phyloP scores from a whole-genome alignment of 2,888 invertebrate species.

The Sclerodermus sp. region DNA sequence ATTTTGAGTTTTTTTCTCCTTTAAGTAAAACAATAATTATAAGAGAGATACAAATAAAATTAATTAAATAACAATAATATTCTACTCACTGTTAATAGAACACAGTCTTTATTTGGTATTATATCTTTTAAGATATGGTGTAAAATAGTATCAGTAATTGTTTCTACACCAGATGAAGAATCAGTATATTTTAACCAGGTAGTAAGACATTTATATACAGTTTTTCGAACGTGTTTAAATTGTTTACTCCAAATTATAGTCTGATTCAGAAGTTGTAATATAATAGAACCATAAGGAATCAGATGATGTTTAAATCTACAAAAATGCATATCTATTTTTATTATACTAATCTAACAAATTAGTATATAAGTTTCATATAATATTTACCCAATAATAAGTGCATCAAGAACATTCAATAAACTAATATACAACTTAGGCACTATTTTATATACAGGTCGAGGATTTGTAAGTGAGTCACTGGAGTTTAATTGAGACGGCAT shows the following conservation, averaged over 20 bases:
- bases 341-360: slow-evolving; percentile 1
- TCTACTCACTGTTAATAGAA: slow-evolving; percentile 38
- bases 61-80: not conserved
- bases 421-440: slow-evolving; percentile 42
- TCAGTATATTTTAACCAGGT: slow-evolving; percentile 40
- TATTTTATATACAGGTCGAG: slow-evolving; percentile 40
- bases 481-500: slow-evolving; percentile 39
- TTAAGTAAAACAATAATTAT: not conserved
- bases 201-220: slow-evolving; percentile 41
- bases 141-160: slow-evolving; percentile 40
- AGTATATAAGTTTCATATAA: not conserved
- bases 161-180: slow-evolving; percentile 44
- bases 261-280: slow-evolving; percentile 43
- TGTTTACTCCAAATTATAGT: slow-evolving; percentile 46
- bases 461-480: slow-evolving; percentile 31
- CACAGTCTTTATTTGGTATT: slow-evolving; percentile 36
- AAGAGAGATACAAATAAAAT: slow-evolving; percentile 3
- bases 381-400: slow-evolving; percentile 44
- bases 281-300: slow-evolving; percentile 38
- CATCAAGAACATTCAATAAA: slow-evolving; percentile 38
- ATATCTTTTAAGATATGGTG: slow-evolving; percentile 41
- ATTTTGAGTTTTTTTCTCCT: slow-evolving; percentile 41
- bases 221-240: slow-evolving; percentile 35
- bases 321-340: slow-evolving; percentile 7
- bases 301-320: slow-evolving; percentile 44